phyloP scores from a whole-genome alignment of 2,113 vertebrate genomes.

The Octodon degus region DNA sequence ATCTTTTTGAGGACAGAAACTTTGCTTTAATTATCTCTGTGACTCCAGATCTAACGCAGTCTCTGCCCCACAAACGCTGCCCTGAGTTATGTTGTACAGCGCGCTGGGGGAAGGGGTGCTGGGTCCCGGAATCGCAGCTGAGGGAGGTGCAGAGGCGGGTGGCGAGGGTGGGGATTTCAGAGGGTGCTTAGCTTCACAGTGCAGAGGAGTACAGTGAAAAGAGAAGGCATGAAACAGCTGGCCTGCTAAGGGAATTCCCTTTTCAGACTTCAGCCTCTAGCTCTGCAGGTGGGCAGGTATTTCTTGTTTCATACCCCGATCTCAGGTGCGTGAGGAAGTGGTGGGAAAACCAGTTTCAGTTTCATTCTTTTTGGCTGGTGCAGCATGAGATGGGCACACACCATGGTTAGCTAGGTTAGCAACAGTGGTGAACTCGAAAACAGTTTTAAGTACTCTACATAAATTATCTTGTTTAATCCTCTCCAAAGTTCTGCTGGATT shows the following conservation, averaged over 20 bases:
- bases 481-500: not conserved
- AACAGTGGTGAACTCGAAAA: not conserved
- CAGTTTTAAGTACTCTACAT: not conserved
- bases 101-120: not conserved
- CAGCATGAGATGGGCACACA: not conserved
- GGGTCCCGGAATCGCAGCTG: not conserved
- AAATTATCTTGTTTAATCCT: not conserved
- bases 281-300: not conserved
- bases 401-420: not conserved
- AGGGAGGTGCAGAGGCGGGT: not conserved
- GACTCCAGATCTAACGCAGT: not conserved
- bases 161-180: not conserved
- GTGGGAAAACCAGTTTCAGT: not conserved
- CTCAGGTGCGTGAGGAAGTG: not conserved
- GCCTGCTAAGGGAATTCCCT: not conserved
- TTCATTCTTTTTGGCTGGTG: not conserved
- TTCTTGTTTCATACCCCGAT: not conserved
- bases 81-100: not conserved
- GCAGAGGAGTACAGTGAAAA: not conserved
- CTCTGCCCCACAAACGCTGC: not conserved
- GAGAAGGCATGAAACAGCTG: not conserved
- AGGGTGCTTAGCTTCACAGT: not conserved
- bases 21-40: conserved; percentile 45
- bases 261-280: not conserved
- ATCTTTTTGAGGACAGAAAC: conserved; percentile 42